A percentile compares a stretch with the other conserved stretches of the same genome.
Evolutionary conservation across 92 coral and sea anemone genomes (phyloP).

Genomic region (Epizoanthus illoricatus): DNA sequence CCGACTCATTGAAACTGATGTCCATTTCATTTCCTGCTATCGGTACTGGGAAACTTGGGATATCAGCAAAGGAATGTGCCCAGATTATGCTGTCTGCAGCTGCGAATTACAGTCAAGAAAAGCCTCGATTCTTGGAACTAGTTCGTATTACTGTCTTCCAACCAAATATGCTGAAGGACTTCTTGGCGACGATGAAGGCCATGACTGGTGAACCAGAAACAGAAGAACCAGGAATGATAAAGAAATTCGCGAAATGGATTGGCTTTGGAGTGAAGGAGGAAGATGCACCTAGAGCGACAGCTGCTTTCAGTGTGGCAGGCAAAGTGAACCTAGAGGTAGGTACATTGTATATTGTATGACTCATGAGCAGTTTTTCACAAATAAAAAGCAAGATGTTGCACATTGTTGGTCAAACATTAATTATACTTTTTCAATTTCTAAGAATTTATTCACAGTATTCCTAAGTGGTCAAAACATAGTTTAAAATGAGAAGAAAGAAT

Average conservation of each 20-base stretch:
- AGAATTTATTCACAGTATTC: no score
- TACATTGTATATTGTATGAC: no score
- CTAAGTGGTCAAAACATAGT: no score
- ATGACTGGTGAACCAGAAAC: slow-evolving; percentile 21
- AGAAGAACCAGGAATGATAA: slow-evolving; percentile 34
- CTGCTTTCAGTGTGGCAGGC: no score
- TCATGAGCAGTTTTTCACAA: no score
- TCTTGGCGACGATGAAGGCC: slow-evolving; percentile 21
- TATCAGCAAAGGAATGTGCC: slow-evolving; percentile 39
- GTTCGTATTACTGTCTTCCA: slow-evolving; percentile 42
- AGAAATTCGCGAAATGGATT: not conserved
- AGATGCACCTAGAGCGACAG: slow-evolving; percentile 2
- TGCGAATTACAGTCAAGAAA: slow-evolving; percentile 1
- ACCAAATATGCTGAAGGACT: slow-evolving; percentile 30
- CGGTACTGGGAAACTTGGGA: slow-evolving; percentile 44
- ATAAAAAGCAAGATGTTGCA: no score
- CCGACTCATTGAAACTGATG: slow-evolving; percentile 2
- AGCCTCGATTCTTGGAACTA: slow-evolving; percentile 15
- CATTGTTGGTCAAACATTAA: no score
- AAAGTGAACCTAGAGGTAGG: no score
- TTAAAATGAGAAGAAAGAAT: no score
- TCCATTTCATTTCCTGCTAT: slow-evolving; percentile 58
- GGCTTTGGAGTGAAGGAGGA: slow-evolving; percentile 8
- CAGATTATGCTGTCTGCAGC: slow-evolving; percentile 30
- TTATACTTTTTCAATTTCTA: no score